Percentiles rank a stretch among this genome's conserved stretches.
Conservation (phyloP, 2,113 vertebrate genomes). For the Phaethon lepturus region DNA sequence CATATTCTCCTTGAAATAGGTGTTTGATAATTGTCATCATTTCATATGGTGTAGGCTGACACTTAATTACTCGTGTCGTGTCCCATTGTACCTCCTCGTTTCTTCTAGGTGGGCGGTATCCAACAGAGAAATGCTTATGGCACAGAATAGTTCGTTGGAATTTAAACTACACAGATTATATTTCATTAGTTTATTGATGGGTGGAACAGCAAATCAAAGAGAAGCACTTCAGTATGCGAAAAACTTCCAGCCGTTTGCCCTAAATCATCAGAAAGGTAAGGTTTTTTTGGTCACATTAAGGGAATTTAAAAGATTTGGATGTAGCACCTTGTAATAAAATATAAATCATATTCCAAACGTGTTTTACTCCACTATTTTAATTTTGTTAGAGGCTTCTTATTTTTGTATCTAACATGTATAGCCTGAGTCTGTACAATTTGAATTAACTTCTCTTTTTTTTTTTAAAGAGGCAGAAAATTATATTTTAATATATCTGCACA, state of each 20-base stretch:
- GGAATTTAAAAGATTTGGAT: neutral
- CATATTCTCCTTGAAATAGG: neutral
- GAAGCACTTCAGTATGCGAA: slow-evolving; percentile 87
- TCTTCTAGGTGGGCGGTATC: slow-evolving; percentile 84
- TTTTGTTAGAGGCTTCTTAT: neutral
- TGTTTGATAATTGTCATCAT: neutral
- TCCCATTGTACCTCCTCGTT: slow-evolving; percentile 16
- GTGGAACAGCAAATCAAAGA: slow-evolving; percentile 85
- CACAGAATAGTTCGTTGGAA: slow-evolving; percentile 86
- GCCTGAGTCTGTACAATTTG: neutral
- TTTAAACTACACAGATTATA: slow-evolving; percentile 87
- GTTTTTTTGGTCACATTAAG: neutral
- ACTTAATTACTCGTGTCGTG: neutral
- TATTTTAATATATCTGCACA: neutral
- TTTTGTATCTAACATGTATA: neutral
- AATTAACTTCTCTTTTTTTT: neutral
- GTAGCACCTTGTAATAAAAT: neutral
- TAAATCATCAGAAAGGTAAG: slow-evolving; percentile 86
- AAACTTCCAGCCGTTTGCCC: slow-evolving; percentile 87
- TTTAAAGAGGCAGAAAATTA: neutral
- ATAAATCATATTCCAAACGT: neutral
- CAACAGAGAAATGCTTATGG: slow-evolving; percentile 88
- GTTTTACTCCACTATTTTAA: neutral
- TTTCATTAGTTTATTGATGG: slow-evolving; percentile 88
- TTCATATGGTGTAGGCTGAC: neutral